Evolutionary conservation across 2,113 vertebrate species (phyloP), one percentile per base, ranked within the genome.

Genomic region (Barnardius zonarius): DNA sequence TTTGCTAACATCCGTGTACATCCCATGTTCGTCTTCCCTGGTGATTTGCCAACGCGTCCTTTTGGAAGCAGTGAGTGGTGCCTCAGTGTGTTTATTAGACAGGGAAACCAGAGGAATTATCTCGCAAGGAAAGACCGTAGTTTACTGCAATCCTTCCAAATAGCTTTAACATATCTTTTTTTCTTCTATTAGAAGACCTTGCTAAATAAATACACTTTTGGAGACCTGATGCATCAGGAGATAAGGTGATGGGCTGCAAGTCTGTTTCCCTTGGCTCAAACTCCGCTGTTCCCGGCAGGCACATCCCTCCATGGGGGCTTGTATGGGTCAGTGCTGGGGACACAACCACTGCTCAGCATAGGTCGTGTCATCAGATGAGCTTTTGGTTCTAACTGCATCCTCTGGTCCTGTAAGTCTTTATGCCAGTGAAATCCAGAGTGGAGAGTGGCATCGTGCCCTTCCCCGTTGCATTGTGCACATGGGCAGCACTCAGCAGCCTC

Each of bases 401-500:
- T 55, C 49, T 33, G 30, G n/a, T 63, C 11, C 67, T 35, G 5
- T 3, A 31, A 49, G 15, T 35, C 39, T 19, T 61, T 28, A 10
- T 6, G 5, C 7, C 30, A 7, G 55, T 25, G 51, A 44, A 49
- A 69, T 11, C 20, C 70, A 39, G 48, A 0, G 0, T 3, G 25
- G 76, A 30, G 70, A 16, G 24, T 8, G 18, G 49, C 49, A 16
- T n/a, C 4, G 1, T 37, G 37, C 31, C 82, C 62, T 49, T 54
- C 30, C 39, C 25, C 1, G 0, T 24, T 10, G 51, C 46, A 5
- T 57, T 3, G 0, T 10, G 31, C 7, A 20, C 30, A 7, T 4
- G 46, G 28, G 24, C 41, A 25, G 51, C 63, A 20, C 44, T 66
- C 39, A 31, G 51, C 15, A 66, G 22, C n/a, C 46, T 25, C 31